phyloP scores from a whole-genome alignment of 2,797 vertebrate species.

The Peromyscus aztecus region DNA sequence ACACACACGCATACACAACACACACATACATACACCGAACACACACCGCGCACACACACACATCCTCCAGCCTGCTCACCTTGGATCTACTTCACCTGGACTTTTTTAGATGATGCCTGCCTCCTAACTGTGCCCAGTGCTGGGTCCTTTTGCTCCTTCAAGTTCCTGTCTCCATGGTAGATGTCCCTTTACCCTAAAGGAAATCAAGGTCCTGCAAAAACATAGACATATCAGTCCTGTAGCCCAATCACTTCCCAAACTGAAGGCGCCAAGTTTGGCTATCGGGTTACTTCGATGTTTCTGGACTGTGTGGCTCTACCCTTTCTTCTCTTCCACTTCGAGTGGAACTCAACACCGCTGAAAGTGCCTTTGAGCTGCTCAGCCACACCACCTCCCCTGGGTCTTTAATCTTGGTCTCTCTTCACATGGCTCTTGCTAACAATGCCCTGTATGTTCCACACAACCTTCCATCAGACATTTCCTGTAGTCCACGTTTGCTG shows the following conservation, averaged over 20 bases:
- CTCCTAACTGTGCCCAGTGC: neutral
- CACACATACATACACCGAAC: neutral
- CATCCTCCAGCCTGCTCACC: neutral
- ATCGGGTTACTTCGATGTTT: neutral
- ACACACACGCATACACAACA: neutral
- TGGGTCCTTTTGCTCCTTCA: neutral
- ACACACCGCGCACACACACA: neutral
- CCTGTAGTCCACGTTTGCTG: neutral
- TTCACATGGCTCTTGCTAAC: neutral
- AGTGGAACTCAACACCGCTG: neutral
- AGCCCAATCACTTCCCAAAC: neutral
- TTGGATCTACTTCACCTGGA: neutral
- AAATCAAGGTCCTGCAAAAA: constrained; percentile 34
- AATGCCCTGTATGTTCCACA: accelerated
- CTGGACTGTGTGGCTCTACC: neutral
- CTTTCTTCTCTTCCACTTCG: neutral
- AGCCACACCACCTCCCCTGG: neutral
- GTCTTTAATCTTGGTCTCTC: neutral
- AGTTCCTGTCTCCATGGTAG: neutral
- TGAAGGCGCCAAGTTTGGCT: neutral
- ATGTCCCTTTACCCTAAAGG: neutral
- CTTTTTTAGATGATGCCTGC: neutral
- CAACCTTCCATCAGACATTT: neutral
- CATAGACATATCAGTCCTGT: neutral
- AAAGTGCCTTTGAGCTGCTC: neutral